Base-by-base conservation (phyloP, 2,113 vertebrate species). In the Abramis brama region DNA sequence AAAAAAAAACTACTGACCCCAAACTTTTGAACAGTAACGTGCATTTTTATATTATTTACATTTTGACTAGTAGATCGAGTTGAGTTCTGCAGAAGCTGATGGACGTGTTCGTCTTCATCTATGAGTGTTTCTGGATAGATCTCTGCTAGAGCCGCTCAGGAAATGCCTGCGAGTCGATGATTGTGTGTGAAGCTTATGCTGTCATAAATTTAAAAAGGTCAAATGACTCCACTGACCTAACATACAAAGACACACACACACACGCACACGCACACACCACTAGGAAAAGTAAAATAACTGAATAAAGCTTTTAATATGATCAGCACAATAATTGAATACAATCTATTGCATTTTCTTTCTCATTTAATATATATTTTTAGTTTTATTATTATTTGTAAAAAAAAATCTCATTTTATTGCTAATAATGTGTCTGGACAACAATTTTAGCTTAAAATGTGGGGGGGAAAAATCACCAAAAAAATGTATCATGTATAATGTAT, bases 181-280 rank as follows among this genome's bases (percentile, higher is more conserved):
- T 81, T 75, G 80, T n/a, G 73, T 9, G 83, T 23, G 23, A 84
- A 85, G 30, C 75, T 62, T 10, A 43, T 70, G 21, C 50, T 66
- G 66, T 27, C 55, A 62, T 47, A 83, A 68, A 84, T 80, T 50
- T 33, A 43, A 60, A 55, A 85, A 50, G 86, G 78, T 85, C 76
- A 77, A 60, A 68, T 66, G 27, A 66, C 21, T 77, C 7, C 19
- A 60, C 19, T 57, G 55, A 36, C 73, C 47, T 47, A n/a, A 60
- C 19, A 5, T 21, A 36, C 10, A 73, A 6, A 45, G 45, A 50
- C 15, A 81, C 1, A 74, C 66, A 80, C 13, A 52, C 47, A 52
- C 47, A 50, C 13, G 1, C 47, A 50, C 13, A 50, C 13, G 1
- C 47, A 15, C 47, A 15, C 47, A 15, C 47, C 12, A 52, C 50